Conservation (phyloP, 2,797 vertebrate genomes). For the Neoniphon sammara region DNA sequence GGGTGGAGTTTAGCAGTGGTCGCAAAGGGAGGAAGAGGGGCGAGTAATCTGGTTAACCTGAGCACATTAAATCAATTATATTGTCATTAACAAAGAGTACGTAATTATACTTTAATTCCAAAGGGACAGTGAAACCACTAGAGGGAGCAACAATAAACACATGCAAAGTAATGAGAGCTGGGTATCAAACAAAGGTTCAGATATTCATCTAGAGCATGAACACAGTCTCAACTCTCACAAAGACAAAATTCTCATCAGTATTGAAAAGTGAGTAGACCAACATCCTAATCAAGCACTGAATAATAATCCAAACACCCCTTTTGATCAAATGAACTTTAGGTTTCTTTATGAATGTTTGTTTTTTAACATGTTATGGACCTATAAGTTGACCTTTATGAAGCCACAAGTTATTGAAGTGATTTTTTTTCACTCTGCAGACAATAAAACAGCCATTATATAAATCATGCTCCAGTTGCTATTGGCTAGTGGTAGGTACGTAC, state of each 20-base stretch:
- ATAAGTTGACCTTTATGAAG: too few species aligned
- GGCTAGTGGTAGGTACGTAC: too few species aligned
- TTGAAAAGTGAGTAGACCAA: too few species aligned
- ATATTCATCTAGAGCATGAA: not conserved
- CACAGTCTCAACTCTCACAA: not conserved
- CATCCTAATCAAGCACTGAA: too few species aligned
- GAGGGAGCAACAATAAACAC: slow-evolving; percentile 57
- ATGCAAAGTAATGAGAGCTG: slow-evolving; percentile 23
- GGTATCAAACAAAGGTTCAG: slow-evolving; percentile 3
- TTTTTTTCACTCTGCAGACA: too few species aligned
- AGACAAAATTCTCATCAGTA: not conserved
- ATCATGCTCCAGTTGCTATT: too few species aligned
- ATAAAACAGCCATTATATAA: too few species aligned
- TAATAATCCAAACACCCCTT: too few species aligned
- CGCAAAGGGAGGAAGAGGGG: not conserved
- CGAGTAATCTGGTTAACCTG: not conserved
- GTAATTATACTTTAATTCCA: slow-evolving; percentile 6
- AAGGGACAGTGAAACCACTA: slow-evolving; percentile 29
- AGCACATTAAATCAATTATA: not conserved
- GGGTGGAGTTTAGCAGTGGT: not conserved
- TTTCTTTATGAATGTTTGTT: too few species aligned
- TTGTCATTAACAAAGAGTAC: slow-evolving; percentile 12
- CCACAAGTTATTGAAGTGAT: too few species aligned
- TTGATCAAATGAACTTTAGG: too few species aligned
- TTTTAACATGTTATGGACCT: too few species aligned